Evolutionary conservation across 2,113 vertebrate species (phyloP).

Genomic region (Cyprinodon tularosa): DNA sequence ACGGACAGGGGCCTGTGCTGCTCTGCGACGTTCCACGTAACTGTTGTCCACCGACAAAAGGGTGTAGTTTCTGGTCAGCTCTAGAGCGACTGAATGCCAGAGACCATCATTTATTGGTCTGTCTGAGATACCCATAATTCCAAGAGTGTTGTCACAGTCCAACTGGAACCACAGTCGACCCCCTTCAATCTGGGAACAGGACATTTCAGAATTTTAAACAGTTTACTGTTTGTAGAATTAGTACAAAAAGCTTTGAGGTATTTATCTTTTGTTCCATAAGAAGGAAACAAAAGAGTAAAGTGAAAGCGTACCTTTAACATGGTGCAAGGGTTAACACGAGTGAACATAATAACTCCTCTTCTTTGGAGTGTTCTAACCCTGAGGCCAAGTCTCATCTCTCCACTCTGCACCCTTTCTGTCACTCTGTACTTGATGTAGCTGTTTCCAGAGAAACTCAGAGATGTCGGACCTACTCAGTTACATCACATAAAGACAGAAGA

Average conservation of each 20-base stretch:
- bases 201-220: background rate
- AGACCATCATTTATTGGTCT: constrained; percentile 90
- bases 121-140: constrained; percentile 93
- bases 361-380: constrained; percentile 93
- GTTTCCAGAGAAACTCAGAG: constrained; percentile 95
- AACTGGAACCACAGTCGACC: constrained; percentile 96
- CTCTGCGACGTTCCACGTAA: constrained; percentile 90
- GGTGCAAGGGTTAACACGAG: constrained; percentile 91
- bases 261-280: no score
- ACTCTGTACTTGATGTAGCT: constrained; percentile 97
- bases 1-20: constrained; percentile 84
- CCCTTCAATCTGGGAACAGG: constrained; percentile 83
- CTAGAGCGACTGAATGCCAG: constrained; percentile 92
- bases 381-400: constrained; percentile 89
- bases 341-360: constrained; percentile 96
- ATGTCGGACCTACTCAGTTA: constrained; percentile 85
- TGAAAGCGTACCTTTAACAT: constrained; percentile 87
- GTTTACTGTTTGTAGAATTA: background rate
- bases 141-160: constrained; percentile 91
- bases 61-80: constrained; percentile 93
- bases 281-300: no score
- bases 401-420: constrained; percentile 85
- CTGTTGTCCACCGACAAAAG: constrained; percentile 93
- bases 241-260: background rate
- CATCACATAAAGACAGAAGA: background rate